Evolutionary conservation across 2,888 invertebrate genomes (phyloP).

Genomic region (Leptopterna dolabrata): DNA sequence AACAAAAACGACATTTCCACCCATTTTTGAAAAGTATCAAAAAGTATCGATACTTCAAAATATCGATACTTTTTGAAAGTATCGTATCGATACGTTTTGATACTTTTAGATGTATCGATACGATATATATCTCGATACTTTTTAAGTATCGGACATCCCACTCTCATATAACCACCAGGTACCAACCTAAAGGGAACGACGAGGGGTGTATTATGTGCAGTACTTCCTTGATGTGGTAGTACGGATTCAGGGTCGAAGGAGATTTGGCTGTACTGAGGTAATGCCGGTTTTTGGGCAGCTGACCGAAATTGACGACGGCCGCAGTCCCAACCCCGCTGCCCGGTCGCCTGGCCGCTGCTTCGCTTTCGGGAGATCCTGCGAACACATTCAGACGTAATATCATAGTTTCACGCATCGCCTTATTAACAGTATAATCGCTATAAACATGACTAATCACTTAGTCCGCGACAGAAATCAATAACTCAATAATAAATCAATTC

Average conservation of each 20-base stretch:
- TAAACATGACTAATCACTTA: not conserved
- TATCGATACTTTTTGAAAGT: too few species aligned
- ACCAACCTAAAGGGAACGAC: slow-evolving; percentile 50
- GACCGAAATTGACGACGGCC: slow-evolving; percentile 18
- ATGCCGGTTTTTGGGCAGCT: slow-evolving; percentile 40
- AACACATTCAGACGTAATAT: not conserved
- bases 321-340: slow-evolving; percentile 33
- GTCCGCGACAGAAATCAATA: not conserved
- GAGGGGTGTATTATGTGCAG: slow-evolving; percentile 56
- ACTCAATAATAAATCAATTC: not conserved
- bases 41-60: too few species aligned
- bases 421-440: not conserved
- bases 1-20: too few species aligned
- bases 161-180: too few species aligned
- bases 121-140: too few species aligned
- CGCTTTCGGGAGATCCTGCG: slow-evolving; percentile 30
- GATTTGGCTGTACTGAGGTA: slow-evolving; percentile 18
- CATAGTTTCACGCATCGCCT: not conserved
- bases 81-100: too few species aligned
- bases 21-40: too few species aligned
- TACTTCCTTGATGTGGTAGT: slow-evolving; percentile 56
- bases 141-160: too few species aligned
- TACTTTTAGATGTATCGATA: too few species aligned
- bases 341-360: slow-evolving; percentile 30
- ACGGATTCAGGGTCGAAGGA: slow-evolving; percentile 50